Conservation (phyloP, 2,797 vertebrate species). For the Eulemur albifrons region DNA sequence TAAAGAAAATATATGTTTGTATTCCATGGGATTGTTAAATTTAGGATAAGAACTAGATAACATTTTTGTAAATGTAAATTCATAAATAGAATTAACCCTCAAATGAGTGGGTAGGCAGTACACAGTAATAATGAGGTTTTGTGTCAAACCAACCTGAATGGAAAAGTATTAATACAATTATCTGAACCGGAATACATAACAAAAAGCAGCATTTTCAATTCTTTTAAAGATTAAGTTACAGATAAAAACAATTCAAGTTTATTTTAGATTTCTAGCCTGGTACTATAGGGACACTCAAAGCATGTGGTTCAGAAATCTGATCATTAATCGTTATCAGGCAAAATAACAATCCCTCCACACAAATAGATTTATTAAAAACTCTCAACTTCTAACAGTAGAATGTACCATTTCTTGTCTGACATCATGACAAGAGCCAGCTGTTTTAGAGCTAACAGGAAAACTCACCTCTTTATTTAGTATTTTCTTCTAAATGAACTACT, state of each 20-base stretch:
- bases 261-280: background rate
- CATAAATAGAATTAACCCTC: background rate
- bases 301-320: background rate
- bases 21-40: background rate
- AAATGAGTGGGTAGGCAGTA: background rate
- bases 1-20: background rate
- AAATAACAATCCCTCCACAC: background rate
- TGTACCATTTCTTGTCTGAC: background rate
- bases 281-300: background rate
- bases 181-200: background rate
- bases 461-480: background rate
- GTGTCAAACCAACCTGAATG: background rate
- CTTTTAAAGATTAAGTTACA: background rate
- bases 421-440: background rate
- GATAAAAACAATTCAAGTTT: background rate
- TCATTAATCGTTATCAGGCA: background rate
- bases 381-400: background rate
- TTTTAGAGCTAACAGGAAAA: background rate
- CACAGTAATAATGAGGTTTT: background rate
- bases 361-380: background rate
- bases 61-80: background rate
- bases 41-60: background rate
- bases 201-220: background rate
- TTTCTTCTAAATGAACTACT: background rate
- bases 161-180: background rate